Percentiles rank a stretch among this genome's conserved stretches.
These are phyloP conservation scores for Diarsia rubi DNA, from an alignment of 2,888 invertebrate genomes.

Conservation along the genomic window DNA sequence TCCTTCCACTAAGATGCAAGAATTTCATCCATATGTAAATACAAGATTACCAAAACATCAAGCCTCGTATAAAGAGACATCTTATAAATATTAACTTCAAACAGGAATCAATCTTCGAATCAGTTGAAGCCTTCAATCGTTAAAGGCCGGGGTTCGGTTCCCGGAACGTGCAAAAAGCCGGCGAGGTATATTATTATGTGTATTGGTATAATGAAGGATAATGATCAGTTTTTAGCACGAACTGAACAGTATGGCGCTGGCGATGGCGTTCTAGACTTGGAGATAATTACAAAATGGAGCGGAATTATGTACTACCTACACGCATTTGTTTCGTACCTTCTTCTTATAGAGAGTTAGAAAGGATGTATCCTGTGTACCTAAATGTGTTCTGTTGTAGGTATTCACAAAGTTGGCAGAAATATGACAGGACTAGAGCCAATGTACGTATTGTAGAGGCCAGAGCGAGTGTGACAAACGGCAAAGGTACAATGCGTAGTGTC, in stretches of 20 bases:
- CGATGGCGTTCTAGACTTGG: slow-evolving; percentile 13
- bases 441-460: background rate
- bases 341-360: background rate
- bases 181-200: slow-evolving; percentile 44
- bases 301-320: slow-evolving; percentile 2
- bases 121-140: slow-evolving; percentile 32
- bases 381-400: background rate
- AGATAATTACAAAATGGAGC: slow-evolving; percentile 43
- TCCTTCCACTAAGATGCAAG: slow-evolving; percentile 1
- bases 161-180: slow-evolving; percentile 61
- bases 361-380: background rate
- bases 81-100: slow-evolving; percentile 45
- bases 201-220: slow-evolving; percentile 53
- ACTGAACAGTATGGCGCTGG: slow-evolving; percentile 50
- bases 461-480: background rate
- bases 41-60: slow-evolving; percentile 37
- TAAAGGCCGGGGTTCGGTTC: slow-evolving; percentile 55
- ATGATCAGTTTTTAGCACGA: slow-evolving; percentile 52
- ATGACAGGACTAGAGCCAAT: background rate
- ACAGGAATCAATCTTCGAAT: slow-evolving; percentile 59
- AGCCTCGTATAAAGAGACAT: slow-evolving; percentile 20
- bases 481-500: background rate
- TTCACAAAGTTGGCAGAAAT: background rate
- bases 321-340: slow-evolving; percentile 3
- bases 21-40: slow-evolving; percentile 3